Conservation (phyloP, 1,140 invertebrate species). For the Dinothrombium tinctorium region DNA sequence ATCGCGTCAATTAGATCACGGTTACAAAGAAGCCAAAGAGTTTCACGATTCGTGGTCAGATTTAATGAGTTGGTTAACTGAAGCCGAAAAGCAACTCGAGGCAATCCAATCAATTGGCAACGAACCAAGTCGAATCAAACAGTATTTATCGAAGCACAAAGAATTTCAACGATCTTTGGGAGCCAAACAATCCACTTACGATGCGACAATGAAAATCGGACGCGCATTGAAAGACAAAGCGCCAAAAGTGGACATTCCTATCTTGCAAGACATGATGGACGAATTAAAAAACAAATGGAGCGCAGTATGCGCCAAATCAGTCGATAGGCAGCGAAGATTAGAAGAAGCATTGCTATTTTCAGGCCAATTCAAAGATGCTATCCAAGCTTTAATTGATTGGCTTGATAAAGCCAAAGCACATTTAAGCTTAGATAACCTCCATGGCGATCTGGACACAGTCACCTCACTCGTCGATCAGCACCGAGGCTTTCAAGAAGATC, state of each 20-base stretch:
- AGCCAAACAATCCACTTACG: slow-evolving; percentile 68
- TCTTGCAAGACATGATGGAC: slow-evolving; percentile 53
- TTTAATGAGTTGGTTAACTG: slow-evolving; percentile 53
- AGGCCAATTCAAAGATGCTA: slow-evolving; percentile 86
- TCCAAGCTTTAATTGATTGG: slow-evolving; percentile 82
- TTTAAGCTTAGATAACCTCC: slow-evolving; percentile 53
- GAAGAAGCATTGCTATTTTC: slow-evolving; percentile 82
- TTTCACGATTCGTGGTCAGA: slow-evolving; percentile 68
- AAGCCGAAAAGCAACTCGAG: slow-evolving; percentile 19
- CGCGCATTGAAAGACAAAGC: slow-evolving; percentile 78
- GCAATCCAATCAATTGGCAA: slow-evolving; percentile 27
- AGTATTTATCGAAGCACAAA: slow-evolving; percentile 64
- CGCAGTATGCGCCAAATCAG: slow-evolving; percentile 71
- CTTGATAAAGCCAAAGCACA: slow-evolving; percentile 50
- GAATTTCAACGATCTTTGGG: slow-evolving; percentile 78
- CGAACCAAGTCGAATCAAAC: slow-evolving; percentile 77
- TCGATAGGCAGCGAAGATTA: slow-evolving; percentile 73
- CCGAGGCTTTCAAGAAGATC: slow-evolving; percentile 69
- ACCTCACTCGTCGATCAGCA: slow-evolving; percentile 76
- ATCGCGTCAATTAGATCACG: slow-evolving; percentile 74
- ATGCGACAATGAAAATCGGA: slow-evolving; percentile 64
- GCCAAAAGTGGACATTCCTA: slow-evolving; percentile 60
- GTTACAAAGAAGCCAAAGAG: slow-evolving; percentile 84
- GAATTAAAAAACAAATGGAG: slow-evolving; percentile 89
- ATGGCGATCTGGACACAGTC: slow-evolving; percentile 89